Conservation (phyloP, 2,888 invertebrate genomes). For the Microctonus aethiopoides region DNA sequence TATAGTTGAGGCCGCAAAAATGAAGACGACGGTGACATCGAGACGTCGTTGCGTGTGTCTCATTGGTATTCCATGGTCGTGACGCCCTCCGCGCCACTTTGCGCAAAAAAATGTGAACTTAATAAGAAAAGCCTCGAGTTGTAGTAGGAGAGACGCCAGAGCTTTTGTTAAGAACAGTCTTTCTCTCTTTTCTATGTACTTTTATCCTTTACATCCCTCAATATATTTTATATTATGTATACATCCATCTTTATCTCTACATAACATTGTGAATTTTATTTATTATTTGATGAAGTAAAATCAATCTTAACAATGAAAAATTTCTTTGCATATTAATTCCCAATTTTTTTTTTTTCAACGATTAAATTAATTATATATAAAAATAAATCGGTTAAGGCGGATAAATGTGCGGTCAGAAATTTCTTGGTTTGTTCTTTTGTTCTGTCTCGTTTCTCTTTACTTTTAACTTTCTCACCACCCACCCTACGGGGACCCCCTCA, state of each 20-base stretch:
- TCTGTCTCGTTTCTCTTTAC: conserved; percentile 14
- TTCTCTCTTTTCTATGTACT: background rate
- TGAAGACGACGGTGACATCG: conserved; percentile 46
- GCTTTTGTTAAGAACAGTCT: conserved; percentile 25
- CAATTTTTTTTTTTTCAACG: background rate
- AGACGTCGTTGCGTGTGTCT: conserved; percentile 44
- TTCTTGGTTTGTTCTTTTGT: conserved; percentile 8
- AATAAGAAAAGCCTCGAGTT: conserved; percentile 63
- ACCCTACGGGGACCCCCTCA: conserved; percentile 32
- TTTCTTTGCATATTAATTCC: background rate
- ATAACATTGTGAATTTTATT: conserved; percentile 34
- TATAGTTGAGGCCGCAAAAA: conserved; percentile 31
- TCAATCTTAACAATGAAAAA: background rate
- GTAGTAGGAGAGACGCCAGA: conserved; percentile 12
- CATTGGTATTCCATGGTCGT: conserved; percentile 63
- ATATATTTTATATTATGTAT: too few species aligned
- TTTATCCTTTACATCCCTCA: background rate
- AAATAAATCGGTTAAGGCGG: conserved; percentile 39
- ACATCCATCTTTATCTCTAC: too few species aligned
- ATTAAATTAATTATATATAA: background rate
- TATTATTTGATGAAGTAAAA: background rate
- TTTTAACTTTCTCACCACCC: conserved; percentile 23
- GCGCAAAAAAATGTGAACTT: conserved; percentile 66
- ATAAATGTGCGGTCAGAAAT: conserved; percentile 42
- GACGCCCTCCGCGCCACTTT: conserved; percentile 55